Conservation (phyloP, 2,797 vertebrate species). For the Poecilia picta region DNA sequence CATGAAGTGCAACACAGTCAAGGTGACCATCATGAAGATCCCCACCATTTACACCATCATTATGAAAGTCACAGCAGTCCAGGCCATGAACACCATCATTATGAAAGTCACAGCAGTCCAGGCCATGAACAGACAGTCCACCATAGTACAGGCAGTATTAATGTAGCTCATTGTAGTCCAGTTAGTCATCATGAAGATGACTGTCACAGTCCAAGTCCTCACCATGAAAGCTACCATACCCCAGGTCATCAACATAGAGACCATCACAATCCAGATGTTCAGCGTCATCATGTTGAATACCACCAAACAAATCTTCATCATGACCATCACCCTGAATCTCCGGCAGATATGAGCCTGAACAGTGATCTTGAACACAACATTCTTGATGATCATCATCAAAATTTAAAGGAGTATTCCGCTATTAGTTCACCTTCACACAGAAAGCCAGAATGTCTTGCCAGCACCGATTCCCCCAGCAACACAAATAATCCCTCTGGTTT, state of each 20-base stretch:
- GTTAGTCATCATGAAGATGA: conserved; percentile 7
- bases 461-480: conserved; percentile 53
- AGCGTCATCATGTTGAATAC: conserved; percentile 18
- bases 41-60: conserved; percentile 5
- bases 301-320: conserved; percentile 13
- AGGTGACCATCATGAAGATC: conserved; percentile 3
- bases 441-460: conserved; percentile 44
- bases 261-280: neutral
- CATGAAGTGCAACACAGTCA: conserved; percentile 8
- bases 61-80: conserved; percentile 9
- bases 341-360: conserved; percentile 29
- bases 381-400: conserved; percentile 14
- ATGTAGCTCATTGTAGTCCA: neutral
- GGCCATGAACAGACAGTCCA: conserved; percentile 12
- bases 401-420: conserved; percentile 26
- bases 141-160: neutral
- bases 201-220: conserved; percentile 3
- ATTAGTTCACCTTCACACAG: conserved; percentile 18
- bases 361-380: conserved; percentile 14
- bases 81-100: conserved; percentile 8
- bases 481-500: conserved; percentile 54
- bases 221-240: conserved; percentile 9
- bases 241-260: conserved; percentile 19
- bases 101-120: conserved; percentile 9
- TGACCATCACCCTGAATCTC: conserved; percentile 18